Conservation (phyloP, 2,888 invertebrate species). For the Drosophila peninsularis region DNA sequence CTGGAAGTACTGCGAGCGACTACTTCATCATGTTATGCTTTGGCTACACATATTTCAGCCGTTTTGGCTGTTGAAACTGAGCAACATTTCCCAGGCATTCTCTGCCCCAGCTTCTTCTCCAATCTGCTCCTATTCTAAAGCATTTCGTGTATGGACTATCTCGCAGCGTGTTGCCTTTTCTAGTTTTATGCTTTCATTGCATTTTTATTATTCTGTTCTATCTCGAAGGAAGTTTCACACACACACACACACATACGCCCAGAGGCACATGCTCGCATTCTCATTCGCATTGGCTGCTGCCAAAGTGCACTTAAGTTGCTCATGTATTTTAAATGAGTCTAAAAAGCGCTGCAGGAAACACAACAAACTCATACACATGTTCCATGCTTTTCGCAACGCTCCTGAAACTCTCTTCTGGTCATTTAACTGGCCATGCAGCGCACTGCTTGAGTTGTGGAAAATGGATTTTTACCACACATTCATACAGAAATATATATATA, state of each 20-base stretch:
- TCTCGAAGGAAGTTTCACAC: conserved; percentile 67
- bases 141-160: conserved; percentile 34
- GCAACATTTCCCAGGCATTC: conserved; percentile 34
- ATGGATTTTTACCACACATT: conserved; percentile 11
- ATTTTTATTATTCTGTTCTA: conserved; percentile 75
- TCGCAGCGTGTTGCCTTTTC: conserved; percentile 56
- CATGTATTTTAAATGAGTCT: conserved; percentile 82
- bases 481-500: no score
- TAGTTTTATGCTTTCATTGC: conserved; percentile 79
- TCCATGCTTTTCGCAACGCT: conserved; percentile 35
- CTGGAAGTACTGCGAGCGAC: conserved; percentile 7
- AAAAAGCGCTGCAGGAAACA: conserved; percentile 78
- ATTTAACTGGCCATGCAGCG: conserved; percentile 51
- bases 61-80: conserved; percentile 43
- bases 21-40: conserved; percentile 63
- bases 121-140: conserved; percentile 27
- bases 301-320: conserved; percentile 82
- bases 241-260: conserved; percentile 2
- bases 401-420: conserved; percentile 30
- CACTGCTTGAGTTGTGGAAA: conserved; percentile 45
- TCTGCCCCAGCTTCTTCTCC: conserved; percentile 19
- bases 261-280: conserved; percentile 12
- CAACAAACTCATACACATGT: conserved; percentile 50
- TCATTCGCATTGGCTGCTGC: conserved; percentile 67
- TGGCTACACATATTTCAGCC: conserved; percentile 48